These are phyloP conservation scores for Alitta virens DNA, from an alignment of 2,888 invertebrate genomes.

Conservation along the genomic window DNA sequence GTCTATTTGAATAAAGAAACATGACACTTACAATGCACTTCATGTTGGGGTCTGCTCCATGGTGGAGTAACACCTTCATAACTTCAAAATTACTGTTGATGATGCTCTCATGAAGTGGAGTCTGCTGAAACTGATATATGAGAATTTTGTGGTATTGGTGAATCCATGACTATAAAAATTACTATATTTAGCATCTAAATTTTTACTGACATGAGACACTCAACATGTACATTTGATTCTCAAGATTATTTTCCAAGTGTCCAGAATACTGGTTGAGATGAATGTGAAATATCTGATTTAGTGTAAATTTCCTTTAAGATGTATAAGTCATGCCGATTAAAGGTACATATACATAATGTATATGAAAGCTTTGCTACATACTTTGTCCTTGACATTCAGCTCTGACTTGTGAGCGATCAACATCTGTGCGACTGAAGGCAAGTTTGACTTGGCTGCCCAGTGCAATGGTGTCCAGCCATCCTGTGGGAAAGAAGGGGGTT, in stretches of 20 bases:
- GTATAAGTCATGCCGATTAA: too few species aligned
- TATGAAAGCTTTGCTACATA: background rate
- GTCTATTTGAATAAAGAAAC: too few species aligned
- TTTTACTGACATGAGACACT: too few species aligned
- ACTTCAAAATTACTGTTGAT: background rate
- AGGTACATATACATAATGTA: background rate
- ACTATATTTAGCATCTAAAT: background rate
- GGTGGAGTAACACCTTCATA: background rate
- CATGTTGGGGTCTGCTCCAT: conserved; percentile 2
- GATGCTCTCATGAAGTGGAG: conserved; percentile 2
- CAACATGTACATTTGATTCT: too few species aligned
- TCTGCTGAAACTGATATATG: background rate
- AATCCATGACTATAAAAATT: background rate
- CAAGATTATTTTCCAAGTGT: too few species aligned
- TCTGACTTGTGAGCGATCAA: background rate
- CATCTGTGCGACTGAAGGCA: background rate
- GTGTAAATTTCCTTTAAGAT: too few species aligned
- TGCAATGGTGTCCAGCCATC: conserved; percentile 8
- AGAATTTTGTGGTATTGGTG: background rate
- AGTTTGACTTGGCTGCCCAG: background rate
- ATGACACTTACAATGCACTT: too few species aligned
- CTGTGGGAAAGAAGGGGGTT: too few species aligned
- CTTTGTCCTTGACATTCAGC: background rate
- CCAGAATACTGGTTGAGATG: background rate
- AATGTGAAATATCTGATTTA: background rate